Evolutionary conservation across 2,113 vertebrate species (phyloP).

Genomic region (Syngnathoides biaculeatus): DNA sequence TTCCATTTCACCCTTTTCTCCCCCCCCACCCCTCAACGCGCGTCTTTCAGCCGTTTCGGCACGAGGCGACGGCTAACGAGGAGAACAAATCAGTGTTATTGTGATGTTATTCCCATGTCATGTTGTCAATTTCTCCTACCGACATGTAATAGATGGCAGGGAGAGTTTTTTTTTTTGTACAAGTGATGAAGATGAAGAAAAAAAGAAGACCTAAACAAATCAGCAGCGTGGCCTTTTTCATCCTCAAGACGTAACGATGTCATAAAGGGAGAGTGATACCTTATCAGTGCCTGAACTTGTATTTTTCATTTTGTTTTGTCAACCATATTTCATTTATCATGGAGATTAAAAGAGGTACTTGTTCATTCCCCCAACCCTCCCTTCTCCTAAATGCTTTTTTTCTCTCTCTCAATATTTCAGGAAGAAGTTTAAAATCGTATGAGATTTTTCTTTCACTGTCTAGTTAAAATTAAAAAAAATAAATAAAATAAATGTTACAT

Average conservation of each 20-base stretch:
- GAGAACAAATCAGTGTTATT: slow-evolving; percentile 77
- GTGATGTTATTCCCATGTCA: slow-evolving; percentile 68
- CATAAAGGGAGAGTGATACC: slow-evolving; percentile 78
- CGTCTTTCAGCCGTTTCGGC: slow-evolving; percentile 51
- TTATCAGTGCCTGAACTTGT: slow-evolving; percentile 82
- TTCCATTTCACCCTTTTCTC: slow-evolving; percentile 48
- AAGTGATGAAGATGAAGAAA: slow-evolving; percentile 68
- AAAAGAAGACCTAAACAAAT: slow-evolving; percentile 73
- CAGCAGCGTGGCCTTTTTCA: slow-evolving; percentile 83
- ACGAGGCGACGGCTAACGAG: slow-evolving; percentile 58
- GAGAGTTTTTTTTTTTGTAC: slow-evolving; percentile 42
- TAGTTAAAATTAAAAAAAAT: slow-evolving; percentile 61
- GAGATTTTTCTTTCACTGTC: slow-evolving; percentile 67
- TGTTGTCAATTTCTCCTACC: slow-evolving; percentile 65
- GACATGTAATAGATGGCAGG: slow-evolving; percentile 69
- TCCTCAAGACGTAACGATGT: slow-evolving; percentile 78
- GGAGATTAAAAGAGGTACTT: slow-evolving; percentile 72
- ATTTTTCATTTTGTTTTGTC: slow-evolving; percentile 73
- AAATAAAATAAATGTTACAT: slow-evolving; percentile 69
- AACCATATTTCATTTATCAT: slow-evolving; percentile 74
- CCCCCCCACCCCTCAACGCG: slow-evolving; percentile 35
- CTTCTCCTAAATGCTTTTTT: slow-evolving; percentile 65
- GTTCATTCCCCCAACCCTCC: slow-evolving; percentile 65
- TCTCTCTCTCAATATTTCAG: slow-evolving; percentile 71
- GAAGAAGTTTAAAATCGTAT: slow-evolving; percentile 69